Conservation (phyloP, 2,888 invertebrate species). For the Limnephilus auricula region DNA sequence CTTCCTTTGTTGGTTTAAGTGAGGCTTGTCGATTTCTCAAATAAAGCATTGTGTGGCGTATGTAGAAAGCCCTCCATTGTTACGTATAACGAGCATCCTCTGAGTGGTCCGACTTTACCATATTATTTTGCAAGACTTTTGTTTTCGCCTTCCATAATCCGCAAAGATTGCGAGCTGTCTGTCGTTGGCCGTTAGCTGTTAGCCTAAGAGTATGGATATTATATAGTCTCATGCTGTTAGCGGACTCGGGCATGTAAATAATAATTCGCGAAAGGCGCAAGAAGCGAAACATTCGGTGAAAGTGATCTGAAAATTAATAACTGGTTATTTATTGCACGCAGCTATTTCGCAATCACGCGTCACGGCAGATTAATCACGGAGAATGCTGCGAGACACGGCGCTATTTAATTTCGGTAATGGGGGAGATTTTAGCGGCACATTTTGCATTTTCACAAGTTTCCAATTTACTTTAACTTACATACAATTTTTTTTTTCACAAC, state of each 20-base stretch:
- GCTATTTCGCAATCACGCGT: not conserved
- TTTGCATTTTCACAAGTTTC: not conserved
- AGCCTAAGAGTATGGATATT: too few species aligned
- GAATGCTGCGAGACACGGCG: not conserved
- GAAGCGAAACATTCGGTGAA: slow-evolving; percentile 4
- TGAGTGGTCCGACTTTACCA: not conserved
- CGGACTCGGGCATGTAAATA: too few species aligned
- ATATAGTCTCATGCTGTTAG: too few species aligned
- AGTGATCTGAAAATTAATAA: slow-evolving; percentile 2
- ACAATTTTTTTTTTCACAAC: too few species aligned
- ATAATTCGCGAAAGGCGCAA: too few species aligned
- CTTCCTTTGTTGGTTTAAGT: not conserved
- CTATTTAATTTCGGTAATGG: not conserved
- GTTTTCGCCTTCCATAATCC: too few species aligned
- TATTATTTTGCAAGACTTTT: not conserved
- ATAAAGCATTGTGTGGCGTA: not conserved
- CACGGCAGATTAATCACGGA: not conserved
- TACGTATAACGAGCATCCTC: not conserved
- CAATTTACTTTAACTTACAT: not conserved
- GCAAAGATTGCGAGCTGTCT: too few species aligned
- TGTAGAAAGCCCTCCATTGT: not conserved
- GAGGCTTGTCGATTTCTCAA: not conserved
- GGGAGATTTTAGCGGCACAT: not conserved
- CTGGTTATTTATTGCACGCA: slow-evolving; percentile 23
- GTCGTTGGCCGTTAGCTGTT: too few species aligned